Base-by-base conservation (phyloP, 2,797 vertebrate genomes). In the Sitta carolinensis region DNA sequence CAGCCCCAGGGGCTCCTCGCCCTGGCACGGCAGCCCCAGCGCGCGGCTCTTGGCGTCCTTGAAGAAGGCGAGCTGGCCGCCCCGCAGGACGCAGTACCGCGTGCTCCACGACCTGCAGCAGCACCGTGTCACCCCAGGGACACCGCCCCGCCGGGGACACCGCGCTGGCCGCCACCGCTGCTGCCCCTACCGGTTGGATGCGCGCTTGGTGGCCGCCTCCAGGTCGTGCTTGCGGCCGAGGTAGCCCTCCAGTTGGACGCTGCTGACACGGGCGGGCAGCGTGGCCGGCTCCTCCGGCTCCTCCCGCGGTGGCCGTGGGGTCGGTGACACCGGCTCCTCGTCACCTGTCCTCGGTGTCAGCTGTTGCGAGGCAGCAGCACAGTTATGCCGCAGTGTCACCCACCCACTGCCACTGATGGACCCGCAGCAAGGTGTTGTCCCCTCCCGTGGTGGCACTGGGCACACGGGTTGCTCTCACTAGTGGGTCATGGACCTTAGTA, bases 31-130 rank as follows among this genome's bases (percentile, higher is more conserved):
- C 89, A 97, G 93, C 40, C 98, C 98, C 8, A 98, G 97, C 1
- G 98, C 98, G 36, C 98, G 98, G 96, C 98, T 98, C 96, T 99
- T 99, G 93, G 98, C 97, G 0, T 99, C 99, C 94, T 99, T 99
- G 86, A 99, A 99, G 97, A 96, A 98, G 23, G 97, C 98, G 51
- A 99, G 98, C 96, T 99, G 98, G 16, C 98, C 98, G 0, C 98
- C 98, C 90, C 98, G 98, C 95, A 99, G 98, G 85, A 99, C 99
- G 3, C 99, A 99, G 97, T 99, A 99, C 94, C 99, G 89, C 10
- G 97, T 99, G 98, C 98, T 99, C 99, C 99, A 99, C 3, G 99
- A 99, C 97, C 99, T 99, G 96, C 11, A 7, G 34, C 45, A 20
- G 61, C 22, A 16, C 29, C 1, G 0, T 7, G 80, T 90, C 87